Evolutionary conservation across 2,797 vertebrate genomes (phyloP).

Genomic region (Myotis planiceps): DNA sequence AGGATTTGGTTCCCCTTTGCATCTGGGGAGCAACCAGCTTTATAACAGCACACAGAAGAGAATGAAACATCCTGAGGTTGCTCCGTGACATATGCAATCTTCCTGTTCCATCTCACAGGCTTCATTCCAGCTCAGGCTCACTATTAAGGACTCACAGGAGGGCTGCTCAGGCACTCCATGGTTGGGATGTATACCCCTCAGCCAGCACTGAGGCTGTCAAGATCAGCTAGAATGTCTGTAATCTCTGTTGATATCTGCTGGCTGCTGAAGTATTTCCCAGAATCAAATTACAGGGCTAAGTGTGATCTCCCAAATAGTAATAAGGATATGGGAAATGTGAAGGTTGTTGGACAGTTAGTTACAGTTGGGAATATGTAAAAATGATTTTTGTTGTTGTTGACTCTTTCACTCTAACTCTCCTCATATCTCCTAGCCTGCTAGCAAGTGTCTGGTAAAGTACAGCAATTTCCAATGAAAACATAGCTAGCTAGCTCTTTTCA

Average conservation of each 20-base stretch:
- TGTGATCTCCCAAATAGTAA: neutral
- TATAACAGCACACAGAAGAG: neutral
- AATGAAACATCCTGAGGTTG: neutral
- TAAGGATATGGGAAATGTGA: neutral
- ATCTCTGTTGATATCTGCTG: neutral
- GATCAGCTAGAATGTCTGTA: neutral
- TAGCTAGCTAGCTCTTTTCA: neutral
- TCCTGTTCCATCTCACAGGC: neutral
- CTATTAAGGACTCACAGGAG: neutral
- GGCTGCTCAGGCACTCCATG: neutral
- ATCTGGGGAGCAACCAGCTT: neutral
- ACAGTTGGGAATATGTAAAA: neutral
- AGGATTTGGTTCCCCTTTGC: neutral
- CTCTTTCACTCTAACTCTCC: neutral
- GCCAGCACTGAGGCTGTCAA: neutral
- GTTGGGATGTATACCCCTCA: neutral
- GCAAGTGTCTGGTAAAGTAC: neutral
- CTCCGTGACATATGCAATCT: neutral
- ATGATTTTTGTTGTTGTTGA: neutral
- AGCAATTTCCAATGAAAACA: neutral
- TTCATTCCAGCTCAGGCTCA: neutral
- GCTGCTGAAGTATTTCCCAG: neutral
- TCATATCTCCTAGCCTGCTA: neutral
- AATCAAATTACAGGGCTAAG: neutral
- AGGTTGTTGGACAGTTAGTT: neutral